Conservation (phyloP, 1,140 invertebrate species). For the Leptinotarsa defecta region DNA sequence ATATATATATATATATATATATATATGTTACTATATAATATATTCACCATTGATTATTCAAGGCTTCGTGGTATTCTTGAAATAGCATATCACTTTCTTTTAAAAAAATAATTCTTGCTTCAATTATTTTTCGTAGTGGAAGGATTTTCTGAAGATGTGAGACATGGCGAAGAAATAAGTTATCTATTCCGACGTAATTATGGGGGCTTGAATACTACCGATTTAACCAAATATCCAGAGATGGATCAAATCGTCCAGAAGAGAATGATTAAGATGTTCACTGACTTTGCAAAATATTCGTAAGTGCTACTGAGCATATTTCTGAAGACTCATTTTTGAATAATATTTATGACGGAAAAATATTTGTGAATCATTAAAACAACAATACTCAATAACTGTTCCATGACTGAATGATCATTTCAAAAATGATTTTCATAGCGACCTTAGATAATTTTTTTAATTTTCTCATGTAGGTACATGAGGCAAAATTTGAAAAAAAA, state of each 20-base stretch:
- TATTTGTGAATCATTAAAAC: not conserved
- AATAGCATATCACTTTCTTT: not conserved
- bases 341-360: too few species aligned
- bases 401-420: not conserved
- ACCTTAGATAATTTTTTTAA: not conserved
- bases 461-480: too few species aligned
- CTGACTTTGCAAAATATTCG: conserved; percentile 33
- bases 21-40: too few species aligned
- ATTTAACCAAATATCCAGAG: conserved; percentile 31
- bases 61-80: not conserved
- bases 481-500: too few species aligned
- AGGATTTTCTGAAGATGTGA: conserved; percentile 19
- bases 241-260: conserved; percentile 25
- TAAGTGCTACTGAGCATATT: conserved; percentile 7
- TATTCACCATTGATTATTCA: too few species aligned
- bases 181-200: conserved; percentile 21
- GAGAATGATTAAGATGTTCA: conserved; percentile 22
- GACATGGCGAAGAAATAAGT: conserved; percentile 19
- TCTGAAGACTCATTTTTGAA: too few species aligned
- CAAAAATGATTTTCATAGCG: not conserved
- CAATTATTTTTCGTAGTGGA: conserved; percentile 9
- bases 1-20: too few species aligned
- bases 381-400: not conserved
- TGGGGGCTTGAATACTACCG: conserved; percentile 22
- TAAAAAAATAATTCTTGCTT: not conserved